Conservation (phyloP, 2,113 vertebrate genomes). For the Podarcis raffonei region DNA sequence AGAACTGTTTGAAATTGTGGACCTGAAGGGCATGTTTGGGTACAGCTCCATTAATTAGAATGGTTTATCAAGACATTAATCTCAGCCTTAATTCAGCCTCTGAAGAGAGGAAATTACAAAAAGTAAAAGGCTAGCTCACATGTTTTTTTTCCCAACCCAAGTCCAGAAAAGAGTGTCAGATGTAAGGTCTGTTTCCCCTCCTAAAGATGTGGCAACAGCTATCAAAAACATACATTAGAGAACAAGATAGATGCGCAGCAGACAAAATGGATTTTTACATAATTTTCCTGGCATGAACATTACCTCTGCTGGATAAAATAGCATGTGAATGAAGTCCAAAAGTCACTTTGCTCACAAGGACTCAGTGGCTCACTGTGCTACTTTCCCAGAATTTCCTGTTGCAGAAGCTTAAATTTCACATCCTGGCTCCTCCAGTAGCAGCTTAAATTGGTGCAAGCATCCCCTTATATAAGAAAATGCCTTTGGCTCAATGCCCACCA, state of each 20-base stretch:
- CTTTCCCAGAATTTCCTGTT: background rate
- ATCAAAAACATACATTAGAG: background rate
- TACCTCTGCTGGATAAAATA: background rate
- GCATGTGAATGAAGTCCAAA: background rate
- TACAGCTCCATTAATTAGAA: background rate
- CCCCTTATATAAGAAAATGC: background rate
- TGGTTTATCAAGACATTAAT: background rate
- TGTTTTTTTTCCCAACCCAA: background rate
- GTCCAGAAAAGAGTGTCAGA: background rate
- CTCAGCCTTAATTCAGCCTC: too few species aligned
- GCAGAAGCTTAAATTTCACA: background rate
- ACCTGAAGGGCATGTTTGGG: background rate
- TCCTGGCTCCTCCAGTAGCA: background rate
- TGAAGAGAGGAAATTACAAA: background rate
- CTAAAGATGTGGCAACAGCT: background rate
- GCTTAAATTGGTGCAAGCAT: background rate
- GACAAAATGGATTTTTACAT: background rate
- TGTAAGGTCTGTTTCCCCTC: too few species aligned
- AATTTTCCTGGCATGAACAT: background rate
- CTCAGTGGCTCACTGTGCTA: background rate
- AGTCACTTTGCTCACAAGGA: background rate
- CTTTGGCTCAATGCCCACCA: too few species aligned
- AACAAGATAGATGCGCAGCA: background rate
- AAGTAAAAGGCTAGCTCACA: background rate
- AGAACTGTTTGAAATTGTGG: too few species aligned